Percentiles rank a stretch among this genome's conserved stretches.
Evolutionary conservation across 2,113 vertebrate species (phyloP).

Genomic region (Colistium nudipinnis): DNA sequence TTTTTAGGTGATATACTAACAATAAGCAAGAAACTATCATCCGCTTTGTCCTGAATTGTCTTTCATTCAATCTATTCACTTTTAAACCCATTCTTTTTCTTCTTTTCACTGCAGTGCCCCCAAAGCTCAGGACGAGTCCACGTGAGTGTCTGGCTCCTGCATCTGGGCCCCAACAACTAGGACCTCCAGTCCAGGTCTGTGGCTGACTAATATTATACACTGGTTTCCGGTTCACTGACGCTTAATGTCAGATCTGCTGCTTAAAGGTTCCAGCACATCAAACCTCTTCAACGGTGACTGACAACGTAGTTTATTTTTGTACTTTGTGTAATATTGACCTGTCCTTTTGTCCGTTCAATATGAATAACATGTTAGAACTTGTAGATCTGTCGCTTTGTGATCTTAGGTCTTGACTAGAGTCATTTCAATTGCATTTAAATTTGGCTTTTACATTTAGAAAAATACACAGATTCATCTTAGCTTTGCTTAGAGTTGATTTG

Average conservation of each 20-base stretch:
- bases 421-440: background rate
- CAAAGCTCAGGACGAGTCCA: conserved; percentile 66
- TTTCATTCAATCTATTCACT: background rate
- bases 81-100: background rate
- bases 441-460: conserved; percentile 9
- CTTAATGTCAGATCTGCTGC: conserved; percentile 34
- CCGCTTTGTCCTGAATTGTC: background rate
- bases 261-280: conserved; percentile 28
- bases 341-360: background rate
- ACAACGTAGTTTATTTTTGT: conserved; percentile 54
- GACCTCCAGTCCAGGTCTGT: conserved; percentile 4
- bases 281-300: background rate
- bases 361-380: background rate
- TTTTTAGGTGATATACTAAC: background rate
- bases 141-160: conserved; percentile 58
- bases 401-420: background rate
- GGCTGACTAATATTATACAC: conserved; percentile 13
- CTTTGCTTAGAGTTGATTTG: background rate
- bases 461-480: background rate
- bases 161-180: conserved; percentile 18
- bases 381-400: conserved; percentile 27
- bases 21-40: background rate
- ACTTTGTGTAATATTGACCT: conserved; percentile 27
- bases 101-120: conserved; percentile 55
- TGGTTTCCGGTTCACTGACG: conserved; percentile 30